phyloP scores from a whole-genome alignment of 2,797 vertebrate genomes.

The Parauchenoglanis ngamensis region DNA sequence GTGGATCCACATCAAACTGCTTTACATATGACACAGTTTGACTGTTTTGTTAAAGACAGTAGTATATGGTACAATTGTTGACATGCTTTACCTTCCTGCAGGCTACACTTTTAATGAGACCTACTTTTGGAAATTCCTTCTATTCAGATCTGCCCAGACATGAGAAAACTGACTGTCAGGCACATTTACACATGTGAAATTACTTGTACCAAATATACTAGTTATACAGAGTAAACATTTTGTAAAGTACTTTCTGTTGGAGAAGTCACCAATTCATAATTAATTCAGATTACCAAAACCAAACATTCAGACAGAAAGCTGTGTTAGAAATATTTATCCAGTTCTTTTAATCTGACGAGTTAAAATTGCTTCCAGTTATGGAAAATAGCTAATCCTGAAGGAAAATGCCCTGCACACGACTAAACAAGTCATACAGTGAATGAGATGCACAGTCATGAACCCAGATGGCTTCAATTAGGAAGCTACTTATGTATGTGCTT shows the following conservation, averaged over 20 bases:
- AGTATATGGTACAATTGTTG: neutral
- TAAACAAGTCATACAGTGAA: neutral
- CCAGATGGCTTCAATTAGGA: conserved; percentile 54
- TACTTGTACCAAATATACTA: neutral
- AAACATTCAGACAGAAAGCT: neutral
- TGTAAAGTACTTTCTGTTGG: neutral
- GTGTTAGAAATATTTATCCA: neutral
- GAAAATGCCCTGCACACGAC: neutral
- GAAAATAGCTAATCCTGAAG: conserved; percentile 1
- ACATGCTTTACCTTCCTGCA: conserved; percentile 5
- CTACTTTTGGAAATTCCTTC: conserved; percentile 19
- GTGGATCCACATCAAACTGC: neutral
- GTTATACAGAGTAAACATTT: neutral
- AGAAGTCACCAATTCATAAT: neutral
- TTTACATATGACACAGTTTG: neutral
- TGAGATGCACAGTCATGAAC: conserved; percentile 14
- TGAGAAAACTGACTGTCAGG: neutral
- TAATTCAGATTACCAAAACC: neutral
- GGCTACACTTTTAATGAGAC: conserved; percentile 17
- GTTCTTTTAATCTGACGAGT: conserved; percentile 1
- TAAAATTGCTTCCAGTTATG: neutral
- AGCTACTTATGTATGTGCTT: conserved; percentile 20
- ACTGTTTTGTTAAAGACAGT: neutral
- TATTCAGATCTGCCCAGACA: conserved; percentile 30
- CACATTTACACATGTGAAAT: neutral